Evolutionary conservation across 2,888 invertebrate genomes (phyloP), one percentile per base, ranked within the genome.

Genomic region (Belgica antarctica): DNA sequence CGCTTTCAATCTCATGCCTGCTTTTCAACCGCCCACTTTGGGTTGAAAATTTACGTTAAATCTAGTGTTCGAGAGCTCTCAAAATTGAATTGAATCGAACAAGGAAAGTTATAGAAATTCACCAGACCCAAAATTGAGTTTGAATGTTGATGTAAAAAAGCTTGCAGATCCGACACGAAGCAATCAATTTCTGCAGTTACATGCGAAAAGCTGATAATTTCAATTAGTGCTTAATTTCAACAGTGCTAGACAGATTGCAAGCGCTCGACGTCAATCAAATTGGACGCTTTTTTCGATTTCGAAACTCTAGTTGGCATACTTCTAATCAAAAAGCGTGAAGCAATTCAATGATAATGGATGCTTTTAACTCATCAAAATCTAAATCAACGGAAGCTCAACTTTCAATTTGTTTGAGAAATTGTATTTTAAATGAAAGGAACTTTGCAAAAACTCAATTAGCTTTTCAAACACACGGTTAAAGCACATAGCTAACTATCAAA

Each of bases 11-110:
- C n/a, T n/a, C n/a, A n/a, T 41, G 41, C 41, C n/a, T 41, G 5
- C 31, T 31, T 10, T 31, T 10, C 31, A 31, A 31, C 31, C 31
- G 10, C 5, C 5, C 31, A 31, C 10, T 31, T 31, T 31, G 10
- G 31, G n/a, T n/a, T n/a, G n/a, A n/a, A n/a, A 7, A 31, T 5
- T 41, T 41, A 52, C 22, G 17, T 52, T 52, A 52, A 52, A 22
- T 52, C 52, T 52, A 17, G 52, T 52, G 52, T 52, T 17, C 17
- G n/a, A n/a, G n/a, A n/a, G n/a, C 41, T 3, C 15, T 41, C 12
- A 2, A 46, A 52, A 52, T 52, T 52, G 52, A 52, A 52, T 52
- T 52, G 52, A 57, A 19, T 15, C 57, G 22, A 24, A 57, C n/a
- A 19, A n/a, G 17, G 17, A 47, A 15, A 15, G 3, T 57, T 10